A percentile compares a stretch with the other conserved stretches of the same genome.
Evolutionary conservation across 2,888 invertebrate species (phyloP).

Genomic region (Lithophane semibrunnea): DNA sequence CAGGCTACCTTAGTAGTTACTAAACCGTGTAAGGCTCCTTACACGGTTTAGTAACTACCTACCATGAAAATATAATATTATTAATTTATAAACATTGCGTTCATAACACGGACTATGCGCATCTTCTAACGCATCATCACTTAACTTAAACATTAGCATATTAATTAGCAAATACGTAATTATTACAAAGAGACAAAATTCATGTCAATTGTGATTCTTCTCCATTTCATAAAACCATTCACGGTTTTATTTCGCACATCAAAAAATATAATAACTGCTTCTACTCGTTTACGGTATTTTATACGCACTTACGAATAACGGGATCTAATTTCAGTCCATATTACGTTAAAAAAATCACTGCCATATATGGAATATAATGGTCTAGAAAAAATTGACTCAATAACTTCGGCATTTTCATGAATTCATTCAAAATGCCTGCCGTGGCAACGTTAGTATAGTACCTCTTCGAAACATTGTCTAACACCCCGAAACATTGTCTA

Average conservation of each 20-base stretch:
- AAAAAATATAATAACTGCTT: no score
- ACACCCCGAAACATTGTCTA: constrained; percentile 18
- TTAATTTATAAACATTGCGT: background rate
- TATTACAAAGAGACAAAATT: constrained; percentile 19
- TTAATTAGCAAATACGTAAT: constrained; percentile 13
- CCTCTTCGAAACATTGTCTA: constrained; percentile 28
- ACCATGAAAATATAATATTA: background rate
- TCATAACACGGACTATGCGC: constrained; percentile 33
- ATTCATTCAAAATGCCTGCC: constrained; percentile 20
- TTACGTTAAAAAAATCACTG: constrained; percentile 45
- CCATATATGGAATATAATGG: constrained; percentile 51
- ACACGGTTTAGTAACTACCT: background rate
- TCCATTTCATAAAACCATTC: constrained; percentile 22
- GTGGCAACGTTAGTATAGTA: constrained; percentile 26
- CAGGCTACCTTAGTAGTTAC: no score
- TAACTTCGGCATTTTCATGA: constrained; percentile 10
- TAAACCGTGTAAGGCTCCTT: background rate
- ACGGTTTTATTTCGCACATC: background rate
- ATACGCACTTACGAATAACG: constrained; percentile 30
- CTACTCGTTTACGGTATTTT: constrained; percentile 20
- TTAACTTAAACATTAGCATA: constrained; percentile 26
- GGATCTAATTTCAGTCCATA: constrained; percentile 40
- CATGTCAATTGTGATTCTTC: constrained; percentile 54
- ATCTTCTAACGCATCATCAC: background rate
- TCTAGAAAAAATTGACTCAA: constrained; percentile 40